Evolutionary conservation across 2,797 vertebrate species (phyloP).

Genomic region (Sebastes goodei): DNA sequence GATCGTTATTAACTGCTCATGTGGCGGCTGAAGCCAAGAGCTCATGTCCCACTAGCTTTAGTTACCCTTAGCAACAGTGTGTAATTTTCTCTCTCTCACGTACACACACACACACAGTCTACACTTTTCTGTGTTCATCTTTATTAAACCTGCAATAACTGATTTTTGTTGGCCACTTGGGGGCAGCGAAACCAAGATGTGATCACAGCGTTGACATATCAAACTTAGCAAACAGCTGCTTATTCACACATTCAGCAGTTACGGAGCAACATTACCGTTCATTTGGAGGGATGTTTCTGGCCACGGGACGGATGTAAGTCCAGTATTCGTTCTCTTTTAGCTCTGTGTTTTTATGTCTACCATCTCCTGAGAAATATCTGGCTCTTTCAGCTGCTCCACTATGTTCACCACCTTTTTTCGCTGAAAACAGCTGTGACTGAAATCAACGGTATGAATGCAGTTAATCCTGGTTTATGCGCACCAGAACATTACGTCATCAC

Average conservation of each 20-base stretch:
- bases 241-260: too few relatives aligned
- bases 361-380: background rate
- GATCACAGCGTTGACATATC: too few relatives aligned
- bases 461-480: too few relatives aligned
- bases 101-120: background rate
- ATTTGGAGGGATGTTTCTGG: too few relatives aligned
- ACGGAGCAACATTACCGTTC: too few relatives aligned
- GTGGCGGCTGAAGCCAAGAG: constrained; percentile 31
- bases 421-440: too few relatives aligned
- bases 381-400: background rate
- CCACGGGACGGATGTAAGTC: too few relatives aligned
- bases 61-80: constrained; percentile 55
- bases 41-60: constrained; percentile 35
- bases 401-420: background rate
- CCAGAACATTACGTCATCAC: too few relatives aligned
- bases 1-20: constrained; percentile 45
- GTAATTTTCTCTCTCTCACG: background rate
- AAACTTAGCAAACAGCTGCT: too few relatives aligned
- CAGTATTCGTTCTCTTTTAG: too few relatives aligned
- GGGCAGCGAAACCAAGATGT: too few relatives aligned
- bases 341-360: background rate
- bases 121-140: background rate
- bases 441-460: too few relatives aligned
- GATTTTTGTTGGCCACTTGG: background rate
- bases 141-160: background rate